These are phyloP conservation scores for Maniola jurtina DNA, from an alignment of 1,140 invertebrate species.

Conservation along the genomic window DNA sequence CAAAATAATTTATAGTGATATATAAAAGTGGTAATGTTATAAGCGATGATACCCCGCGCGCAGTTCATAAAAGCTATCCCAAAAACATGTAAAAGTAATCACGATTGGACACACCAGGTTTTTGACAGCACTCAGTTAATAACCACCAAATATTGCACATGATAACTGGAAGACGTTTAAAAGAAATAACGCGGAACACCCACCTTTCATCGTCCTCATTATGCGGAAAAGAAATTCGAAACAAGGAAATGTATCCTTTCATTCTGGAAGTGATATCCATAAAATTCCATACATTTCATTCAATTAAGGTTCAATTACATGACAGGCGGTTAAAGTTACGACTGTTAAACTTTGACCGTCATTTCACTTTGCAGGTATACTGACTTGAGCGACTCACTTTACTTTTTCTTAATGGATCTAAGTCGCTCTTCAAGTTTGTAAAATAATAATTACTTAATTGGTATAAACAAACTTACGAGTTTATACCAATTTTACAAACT, in stretches of 20 bases:
- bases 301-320: too few species aligned
- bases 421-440: too few species aligned
- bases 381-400: too few species aligned
- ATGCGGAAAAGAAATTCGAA: conserved; percentile 11
- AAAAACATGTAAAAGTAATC: conserved; percentile 26
- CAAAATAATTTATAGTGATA: background rate
- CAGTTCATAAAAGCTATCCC: background rate
- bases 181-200: conserved; percentile 37
- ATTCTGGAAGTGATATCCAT: conserved; percentile 6
- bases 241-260: conserved; percentile 6
- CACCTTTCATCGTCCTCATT: conserved; percentile 42
- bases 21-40: background rate
- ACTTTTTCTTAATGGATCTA: too few species aligned
- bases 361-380: too few species aligned
- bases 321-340: too few species aligned
- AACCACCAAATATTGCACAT: conserved; percentile 52
- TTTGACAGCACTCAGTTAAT: conserved; percentile 53
- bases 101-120: conserved; percentile 33
- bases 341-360: too few species aligned
- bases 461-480: too few species aligned
- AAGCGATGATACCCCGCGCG: background rate
- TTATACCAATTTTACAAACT: too few species aligned
- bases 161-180: conserved; percentile 49
- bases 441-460: too few species aligned
- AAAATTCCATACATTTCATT: background rate